Percentiles rank a stretch among this genome's conserved stretches.
phyloP scores from a whole-genome alignment of 1,140 invertebrate species.

The Riptortus pedestris region DNA sequence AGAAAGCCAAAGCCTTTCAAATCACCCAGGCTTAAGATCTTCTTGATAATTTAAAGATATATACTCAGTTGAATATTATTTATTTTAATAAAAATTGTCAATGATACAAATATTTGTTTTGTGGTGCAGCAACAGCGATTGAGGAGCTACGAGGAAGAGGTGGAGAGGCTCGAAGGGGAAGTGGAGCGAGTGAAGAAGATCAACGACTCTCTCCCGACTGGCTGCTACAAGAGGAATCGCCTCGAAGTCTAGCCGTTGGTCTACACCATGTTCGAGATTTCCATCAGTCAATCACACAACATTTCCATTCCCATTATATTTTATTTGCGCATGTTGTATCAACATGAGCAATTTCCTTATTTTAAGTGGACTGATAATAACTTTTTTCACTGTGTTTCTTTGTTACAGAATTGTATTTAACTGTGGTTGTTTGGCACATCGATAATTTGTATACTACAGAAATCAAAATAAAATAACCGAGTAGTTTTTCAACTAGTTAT shows the following conservation, averaged over 20 bases:
- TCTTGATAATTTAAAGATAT: background rate
- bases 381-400: too few species aligned
- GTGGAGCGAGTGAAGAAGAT: slow-evolving; percentile 9
- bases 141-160: slow-evolving; percentile 13
- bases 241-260: slow-evolving; percentile 16
- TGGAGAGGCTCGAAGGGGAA: slow-evolving; percentile 8
- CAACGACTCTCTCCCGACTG: background rate
- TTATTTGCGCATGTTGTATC: too few species aligned
- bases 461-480: too few species aligned
- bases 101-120: background rate
- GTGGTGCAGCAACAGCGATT: slow-evolving; percentile 6
- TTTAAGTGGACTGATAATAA: too few species aligned
- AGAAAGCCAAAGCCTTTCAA: background rate
- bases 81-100: background rate
- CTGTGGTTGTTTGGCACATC: too few species aligned
- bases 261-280: too few species aligned
- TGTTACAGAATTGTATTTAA: too few species aligned
- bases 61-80: background rate
- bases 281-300: too few species aligned
- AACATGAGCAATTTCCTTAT: too few species aligned
- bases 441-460: too few species aligned
- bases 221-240: background rate
- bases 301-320: too few species aligned
- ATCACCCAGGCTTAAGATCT: background rate
- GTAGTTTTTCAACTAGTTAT: too few species aligned